Percentiles rank a stretch among this genome's conserved stretches.
Evolutionary conservation across 2,888 invertebrate species (phyloP).

Genomic region (Drosophila formosana): DNA sequence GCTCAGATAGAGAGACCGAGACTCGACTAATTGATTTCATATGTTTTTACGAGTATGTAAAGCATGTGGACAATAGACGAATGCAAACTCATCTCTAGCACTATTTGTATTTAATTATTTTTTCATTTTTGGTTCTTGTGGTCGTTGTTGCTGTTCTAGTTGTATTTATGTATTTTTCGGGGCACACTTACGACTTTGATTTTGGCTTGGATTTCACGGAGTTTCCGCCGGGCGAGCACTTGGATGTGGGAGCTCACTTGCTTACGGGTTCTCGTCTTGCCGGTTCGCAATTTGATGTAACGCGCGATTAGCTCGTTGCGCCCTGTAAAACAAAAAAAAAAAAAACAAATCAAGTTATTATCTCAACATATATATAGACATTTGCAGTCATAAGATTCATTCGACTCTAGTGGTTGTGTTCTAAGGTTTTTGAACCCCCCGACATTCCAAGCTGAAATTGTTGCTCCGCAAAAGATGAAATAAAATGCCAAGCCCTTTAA

Average conservation of each 20-base stretch:
- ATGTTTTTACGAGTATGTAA: constrained; percentile 19
- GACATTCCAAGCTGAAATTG: not conserved
- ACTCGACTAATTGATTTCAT: constrained; percentile 3
- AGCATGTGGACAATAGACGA: constrained; percentile 39
- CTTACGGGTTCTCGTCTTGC: constrained; percentile 99
- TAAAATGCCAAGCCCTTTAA: constrained; percentile 2
- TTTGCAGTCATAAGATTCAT: not conserved
- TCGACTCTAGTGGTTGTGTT: not conserved
- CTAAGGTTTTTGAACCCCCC: not conserved
- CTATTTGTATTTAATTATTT: not conserved
- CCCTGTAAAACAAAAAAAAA: constrained; percentile 88
- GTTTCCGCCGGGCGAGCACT: constrained; percentile 98
- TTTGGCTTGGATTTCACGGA: constrained; percentile 99
- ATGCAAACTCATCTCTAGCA: constrained; percentile 16
- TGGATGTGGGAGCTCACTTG: constrained; percentile 99
- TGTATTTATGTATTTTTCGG: not conserved
- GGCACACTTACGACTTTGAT: constrained; percentile 95
- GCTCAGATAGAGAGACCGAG: constrained; percentile 18
- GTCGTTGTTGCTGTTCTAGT: not conserved
- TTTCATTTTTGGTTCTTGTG: constrained; percentile 2
- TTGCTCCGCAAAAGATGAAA: not conserved
- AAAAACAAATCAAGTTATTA: constrained; percentile 9
- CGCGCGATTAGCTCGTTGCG: constrained; percentile 99
- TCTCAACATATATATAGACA: too few relatives aligned
- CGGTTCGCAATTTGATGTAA: constrained; percentile 99